These are phyloP conservation scores for Myopa tessellatipennis DNA, from an alignment of 2,888 invertebrate genomes.

Conservation along the genomic window DNA sequence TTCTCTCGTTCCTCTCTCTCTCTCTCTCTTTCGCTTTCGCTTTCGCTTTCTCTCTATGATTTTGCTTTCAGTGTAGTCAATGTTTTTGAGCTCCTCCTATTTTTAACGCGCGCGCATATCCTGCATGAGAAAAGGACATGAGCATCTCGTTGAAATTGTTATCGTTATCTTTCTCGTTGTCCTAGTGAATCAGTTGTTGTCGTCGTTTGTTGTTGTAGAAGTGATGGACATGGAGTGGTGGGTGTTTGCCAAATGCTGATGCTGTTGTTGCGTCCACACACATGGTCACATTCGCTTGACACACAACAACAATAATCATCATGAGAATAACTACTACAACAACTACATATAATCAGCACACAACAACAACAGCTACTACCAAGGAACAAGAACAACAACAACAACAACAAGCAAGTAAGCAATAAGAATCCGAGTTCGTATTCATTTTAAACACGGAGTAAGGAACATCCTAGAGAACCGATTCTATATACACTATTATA, in stretches of 20 bases:
- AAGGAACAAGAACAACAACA: not conserved
- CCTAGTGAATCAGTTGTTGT: not conserved
- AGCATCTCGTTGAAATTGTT: slow-evolving; percentile 35
- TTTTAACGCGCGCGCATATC: slow-evolving; percentile 65
- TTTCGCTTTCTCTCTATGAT: not conserved
- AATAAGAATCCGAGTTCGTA: slow-evolving; percentile 26
- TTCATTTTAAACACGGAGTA: slow-evolving; percentile 2
- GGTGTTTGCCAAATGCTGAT: not conserved
- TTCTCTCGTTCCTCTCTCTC: no score
- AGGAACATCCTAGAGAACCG: not conserved
- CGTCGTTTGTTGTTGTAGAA: not conserved
- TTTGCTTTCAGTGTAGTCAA: slow-evolving; percentile 30
- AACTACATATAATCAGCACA: not conserved
- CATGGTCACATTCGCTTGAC: not conserved
- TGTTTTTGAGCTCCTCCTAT: slow-evolving; percentile 59
- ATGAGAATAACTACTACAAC: not conserved
- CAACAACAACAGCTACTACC: not conserved
- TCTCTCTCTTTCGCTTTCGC: not conserved
- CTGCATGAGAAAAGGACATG: slow-evolving; percentile 36
- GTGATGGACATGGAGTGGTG: slow-evolving; percentile 15
- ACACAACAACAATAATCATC: not conserved
- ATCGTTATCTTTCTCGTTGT: slow-evolving; percentile 22
- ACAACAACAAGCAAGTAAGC: slow-evolving; percentile 9
- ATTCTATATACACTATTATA: not conserved
- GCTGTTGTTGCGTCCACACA: slow-evolving; percentile 14